phyloP scores from a whole-genome alignment of 2,888 invertebrate species.

The Phania funesta region DNA sequence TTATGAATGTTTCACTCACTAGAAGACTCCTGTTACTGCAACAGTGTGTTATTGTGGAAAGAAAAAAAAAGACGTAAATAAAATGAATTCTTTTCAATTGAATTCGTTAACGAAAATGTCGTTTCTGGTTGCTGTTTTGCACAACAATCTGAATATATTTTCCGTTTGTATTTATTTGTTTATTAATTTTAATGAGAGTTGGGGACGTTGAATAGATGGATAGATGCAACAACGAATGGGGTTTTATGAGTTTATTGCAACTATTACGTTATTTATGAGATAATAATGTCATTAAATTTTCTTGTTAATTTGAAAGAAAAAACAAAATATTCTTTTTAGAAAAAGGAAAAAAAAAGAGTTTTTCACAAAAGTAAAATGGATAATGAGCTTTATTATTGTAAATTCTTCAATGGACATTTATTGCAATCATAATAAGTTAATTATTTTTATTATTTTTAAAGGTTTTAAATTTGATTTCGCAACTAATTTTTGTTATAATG shows the following conservation, averaged over 20 bases:
- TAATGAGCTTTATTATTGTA: constrained; percentile 47
- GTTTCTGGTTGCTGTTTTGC: constrained; percentile 62
- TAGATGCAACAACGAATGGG: constrained; percentile 20
- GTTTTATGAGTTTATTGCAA: constrained; percentile 43
- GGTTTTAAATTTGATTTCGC: background rate
- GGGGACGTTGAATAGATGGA: constrained; percentile 20
- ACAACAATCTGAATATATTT: constrained; percentile 39
- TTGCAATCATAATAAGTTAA: constrained; percentile 2
- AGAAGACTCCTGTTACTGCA: constrained; percentile 30
- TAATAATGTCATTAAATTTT: constrained; percentile 65
- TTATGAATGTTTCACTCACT: constrained; percentile 33
- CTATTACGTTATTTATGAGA: constrained; percentile 47
- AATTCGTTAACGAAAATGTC: constrained; percentile 79
- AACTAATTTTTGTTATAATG: too few relatives aligned
- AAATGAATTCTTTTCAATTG: constrained; percentile 78
- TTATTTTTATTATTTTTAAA: constrained; percentile 29
- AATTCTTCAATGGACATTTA: constrained; percentile 27
- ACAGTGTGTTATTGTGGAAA: background rate
- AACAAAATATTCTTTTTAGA: constrained; percentile 25
- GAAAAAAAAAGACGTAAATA: constrained; percentile 71
- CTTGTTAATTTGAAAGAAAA: constrained; percentile 55
- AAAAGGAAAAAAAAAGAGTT: background rate
- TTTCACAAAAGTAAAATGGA: constrained; percentile 23
- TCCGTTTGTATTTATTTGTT: constrained; percentile 30
- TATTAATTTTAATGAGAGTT: constrained; percentile 12